Conservation (phyloP, 2,113 vertebrate species). For the Hyla sarda region DNA sequence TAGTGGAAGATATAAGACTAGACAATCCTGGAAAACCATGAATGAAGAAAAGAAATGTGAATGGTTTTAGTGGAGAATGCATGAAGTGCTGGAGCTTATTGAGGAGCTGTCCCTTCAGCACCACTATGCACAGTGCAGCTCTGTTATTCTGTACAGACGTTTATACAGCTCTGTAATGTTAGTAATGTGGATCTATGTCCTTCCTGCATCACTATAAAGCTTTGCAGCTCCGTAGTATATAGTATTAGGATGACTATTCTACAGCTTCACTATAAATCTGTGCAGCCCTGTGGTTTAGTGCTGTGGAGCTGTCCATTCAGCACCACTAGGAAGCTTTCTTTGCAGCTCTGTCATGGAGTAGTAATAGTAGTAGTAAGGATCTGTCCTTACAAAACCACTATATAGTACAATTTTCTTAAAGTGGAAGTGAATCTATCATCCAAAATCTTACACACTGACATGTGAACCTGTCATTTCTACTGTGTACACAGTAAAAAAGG, state of each 20-base stretch:
- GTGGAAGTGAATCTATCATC: background rate
- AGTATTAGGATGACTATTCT: background rate
- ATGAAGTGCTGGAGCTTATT: background rate
- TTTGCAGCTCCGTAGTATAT: background rate
- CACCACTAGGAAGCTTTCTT: background rate
- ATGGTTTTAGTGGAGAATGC: background rate
- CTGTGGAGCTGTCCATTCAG: background rate
- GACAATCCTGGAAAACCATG: background rate
- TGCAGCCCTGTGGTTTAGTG: background rate
- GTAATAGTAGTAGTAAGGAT: background rate
- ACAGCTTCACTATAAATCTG: too few species aligned
- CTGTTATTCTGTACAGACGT: background rate
- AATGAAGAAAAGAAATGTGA: conserved; percentile 4
- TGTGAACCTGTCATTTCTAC: background rate
- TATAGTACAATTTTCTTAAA: background rate
- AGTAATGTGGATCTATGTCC: background rate
- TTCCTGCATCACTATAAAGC: background rate
- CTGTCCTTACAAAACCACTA: background rate
- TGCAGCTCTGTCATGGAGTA: background rate
- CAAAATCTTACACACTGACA: background rate
- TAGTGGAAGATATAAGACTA: background rate
- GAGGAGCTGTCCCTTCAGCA: conserved; percentile 10
- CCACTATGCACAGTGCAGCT: background rate
- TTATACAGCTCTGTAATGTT: background rate
- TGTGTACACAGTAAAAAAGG: too few species aligned